phyloP scores from a whole-genome alignment of 2,113 vertebrate species.

The Hipposideros armiger region DNA sequence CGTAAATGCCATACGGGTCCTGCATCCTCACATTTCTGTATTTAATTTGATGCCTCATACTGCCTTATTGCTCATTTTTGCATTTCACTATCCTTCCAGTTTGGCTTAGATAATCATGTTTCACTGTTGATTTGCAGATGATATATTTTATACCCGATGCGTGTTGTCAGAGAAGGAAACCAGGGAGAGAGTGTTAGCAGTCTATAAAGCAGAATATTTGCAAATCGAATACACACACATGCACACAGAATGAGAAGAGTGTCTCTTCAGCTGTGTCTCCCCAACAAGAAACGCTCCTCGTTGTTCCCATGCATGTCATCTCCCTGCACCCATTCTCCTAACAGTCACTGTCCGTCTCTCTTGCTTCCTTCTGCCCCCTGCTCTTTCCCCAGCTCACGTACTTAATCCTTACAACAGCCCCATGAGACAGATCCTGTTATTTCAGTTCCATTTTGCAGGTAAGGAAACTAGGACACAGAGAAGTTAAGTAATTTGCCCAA shows the following conservation, averaged over 20 bases:
- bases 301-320: rapidly evolving
- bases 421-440: neutral
- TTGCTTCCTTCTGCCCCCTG: neutral
- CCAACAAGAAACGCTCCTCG: neutral
- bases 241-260: neutral
- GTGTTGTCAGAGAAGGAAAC: neutral
- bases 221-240: neutral
- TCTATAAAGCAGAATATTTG: neutral
- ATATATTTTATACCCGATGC: neutral
- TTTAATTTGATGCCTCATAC: neutral
- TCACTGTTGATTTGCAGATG: neutral
- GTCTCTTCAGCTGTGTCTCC: neutral
- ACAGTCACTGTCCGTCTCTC: neutral
- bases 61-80: neutral
- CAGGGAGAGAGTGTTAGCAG: neutral
- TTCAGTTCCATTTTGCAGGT: neutral
- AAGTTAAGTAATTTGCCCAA: neutral
- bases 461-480: neutral
- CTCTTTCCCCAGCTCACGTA: neutral
- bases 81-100: neutral
- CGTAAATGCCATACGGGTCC: neutral
- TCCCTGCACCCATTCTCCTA: neutral
- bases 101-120: neutral
- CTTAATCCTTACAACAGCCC: neutral
- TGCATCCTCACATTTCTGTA: neutral